These are phyloP conservation scores for Bagarius yarrelli DNA, from an alignment of 2,113 vertebrate genomes.

Conservation along the genomic window DNA sequence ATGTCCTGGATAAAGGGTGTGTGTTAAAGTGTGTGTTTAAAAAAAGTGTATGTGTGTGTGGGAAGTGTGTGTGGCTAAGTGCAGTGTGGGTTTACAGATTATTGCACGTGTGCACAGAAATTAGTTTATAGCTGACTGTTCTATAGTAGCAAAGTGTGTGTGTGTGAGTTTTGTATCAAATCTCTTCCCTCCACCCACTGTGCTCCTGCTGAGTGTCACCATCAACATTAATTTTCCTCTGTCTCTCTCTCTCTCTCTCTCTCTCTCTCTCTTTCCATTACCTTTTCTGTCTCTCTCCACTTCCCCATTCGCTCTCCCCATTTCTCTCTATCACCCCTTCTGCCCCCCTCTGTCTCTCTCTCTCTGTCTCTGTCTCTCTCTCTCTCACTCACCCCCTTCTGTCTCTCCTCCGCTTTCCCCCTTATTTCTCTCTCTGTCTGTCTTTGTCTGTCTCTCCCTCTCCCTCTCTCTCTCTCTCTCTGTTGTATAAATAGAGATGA, in stretches of 20 bases:
- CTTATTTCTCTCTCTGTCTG: no score
- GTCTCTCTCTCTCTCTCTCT: not conserved
- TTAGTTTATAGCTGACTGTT: conserved; percentile 54
- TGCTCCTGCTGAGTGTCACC: not conserved
- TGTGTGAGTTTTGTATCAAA: not conserved
- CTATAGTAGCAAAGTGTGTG: conserved; percentile 25
- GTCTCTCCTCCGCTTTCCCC: not conserved
- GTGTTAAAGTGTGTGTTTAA: not conserved
- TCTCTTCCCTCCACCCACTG: conserved; percentile 17
- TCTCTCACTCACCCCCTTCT: no score
- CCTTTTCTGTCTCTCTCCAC: not conserved
- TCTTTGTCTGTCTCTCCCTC: no score
- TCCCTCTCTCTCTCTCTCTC: no score
- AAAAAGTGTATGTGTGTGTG: not conserved
- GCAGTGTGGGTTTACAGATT: conserved; percentile 48
- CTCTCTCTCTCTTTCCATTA: not conserved
- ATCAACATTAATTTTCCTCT: not conserved
- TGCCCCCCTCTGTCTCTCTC: no score
- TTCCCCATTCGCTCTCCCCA: no score
- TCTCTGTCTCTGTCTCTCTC: no score
- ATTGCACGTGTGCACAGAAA: conserved; percentile 41
- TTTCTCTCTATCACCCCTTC: not conserved
- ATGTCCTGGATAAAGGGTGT: no score
- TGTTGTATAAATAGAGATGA: not conserved
- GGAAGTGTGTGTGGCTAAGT: not conserved